Evolutionary conservation across 2,113 vertebrate species (phyloP).

Genomic region (Xiphias gladius): DNA sequence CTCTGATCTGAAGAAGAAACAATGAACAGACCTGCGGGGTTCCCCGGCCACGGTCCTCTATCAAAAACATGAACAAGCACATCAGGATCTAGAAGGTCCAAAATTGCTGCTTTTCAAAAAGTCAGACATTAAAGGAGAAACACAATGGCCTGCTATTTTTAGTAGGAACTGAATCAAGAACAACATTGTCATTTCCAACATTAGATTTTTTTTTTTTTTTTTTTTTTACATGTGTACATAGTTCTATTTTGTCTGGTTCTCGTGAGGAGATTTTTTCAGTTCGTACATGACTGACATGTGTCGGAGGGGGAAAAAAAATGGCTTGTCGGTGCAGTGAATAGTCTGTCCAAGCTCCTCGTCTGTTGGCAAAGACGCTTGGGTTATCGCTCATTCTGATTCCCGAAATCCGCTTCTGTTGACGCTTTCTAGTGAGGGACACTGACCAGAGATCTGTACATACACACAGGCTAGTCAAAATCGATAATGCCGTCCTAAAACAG

Average conservation of each 20-base stretch:
- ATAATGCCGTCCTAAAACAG: conserved; percentile 44
- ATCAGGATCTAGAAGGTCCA: conserved; percentile 52
- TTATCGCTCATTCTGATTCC: not conserved
- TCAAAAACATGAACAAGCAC: conserved; percentile 69
- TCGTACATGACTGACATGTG: conserved; percentile 36
- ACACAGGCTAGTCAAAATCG: conserved; percentile 41
- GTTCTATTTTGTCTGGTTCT: conserved; percentile 41
- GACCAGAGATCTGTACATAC: conserved; percentile 47
- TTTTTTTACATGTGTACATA: conserved; percentile 65
- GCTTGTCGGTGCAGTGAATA: conserved; percentile 31
- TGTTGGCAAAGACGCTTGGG: not conserved
- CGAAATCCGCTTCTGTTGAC: conserved; percentile 20
- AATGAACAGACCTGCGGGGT: conserved; percentile 43
- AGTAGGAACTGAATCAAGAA: conserved; percentile 61
- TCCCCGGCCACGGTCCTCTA: conserved; percentile 40
- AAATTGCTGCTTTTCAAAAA: conserved; percentile 50
- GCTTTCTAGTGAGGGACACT: conserved; percentile 23
- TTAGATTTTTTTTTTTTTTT: conserved; percentile 16
- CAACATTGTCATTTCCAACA: conserved; percentile 54
- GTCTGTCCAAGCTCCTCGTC: not conserved
- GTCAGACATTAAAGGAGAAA: conserved; percentile 64
- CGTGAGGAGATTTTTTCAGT: conserved; percentile 32
- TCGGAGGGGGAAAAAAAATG: not conserved
- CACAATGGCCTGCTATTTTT: conserved; percentile 54
- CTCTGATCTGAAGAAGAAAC: conserved; percentile 51